Conservation (phyloP, 2,113 vertebrate species). For the Microtus montanus region DNA sequence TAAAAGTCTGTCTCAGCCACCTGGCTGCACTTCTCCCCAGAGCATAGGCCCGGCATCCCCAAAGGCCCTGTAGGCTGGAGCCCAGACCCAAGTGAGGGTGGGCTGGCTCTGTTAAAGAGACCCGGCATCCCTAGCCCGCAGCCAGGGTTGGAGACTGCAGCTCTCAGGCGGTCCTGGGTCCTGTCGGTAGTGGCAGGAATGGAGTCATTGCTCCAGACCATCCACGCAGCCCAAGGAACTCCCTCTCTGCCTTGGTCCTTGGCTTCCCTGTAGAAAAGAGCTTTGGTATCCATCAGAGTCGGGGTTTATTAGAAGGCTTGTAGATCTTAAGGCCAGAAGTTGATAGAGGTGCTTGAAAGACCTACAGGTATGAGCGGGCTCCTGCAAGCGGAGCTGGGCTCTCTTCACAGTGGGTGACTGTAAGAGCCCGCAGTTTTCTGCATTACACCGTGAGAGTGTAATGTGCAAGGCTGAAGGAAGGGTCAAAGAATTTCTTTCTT, state of each 20-base stretch:
- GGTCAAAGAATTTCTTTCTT: background rate
- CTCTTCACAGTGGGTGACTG: background rate
- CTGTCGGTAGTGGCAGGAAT: background rate
- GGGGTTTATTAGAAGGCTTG: too few relatives aligned
- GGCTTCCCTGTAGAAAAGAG: too few relatives aligned
- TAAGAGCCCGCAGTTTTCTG: background rate
- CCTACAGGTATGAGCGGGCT: background rate
- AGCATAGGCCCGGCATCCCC: background rate
- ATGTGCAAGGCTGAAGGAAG: background rate
- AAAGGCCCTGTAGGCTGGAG: background rate
- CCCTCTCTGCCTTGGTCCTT: background rate
- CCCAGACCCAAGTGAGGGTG: background rate
- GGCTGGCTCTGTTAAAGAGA: background rate
- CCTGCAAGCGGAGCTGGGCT: background rate
- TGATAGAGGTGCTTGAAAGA: too few relatives aligned
- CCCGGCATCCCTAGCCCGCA: accelerated
- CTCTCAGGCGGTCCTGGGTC: background rate
- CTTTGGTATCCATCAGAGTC: background rate
- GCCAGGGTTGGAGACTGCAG: background rate
- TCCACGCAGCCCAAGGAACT: background rate
- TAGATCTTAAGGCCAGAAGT: background rate
- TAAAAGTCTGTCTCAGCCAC: background rate
- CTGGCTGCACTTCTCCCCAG: accelerated
- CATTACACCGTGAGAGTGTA: background rate
- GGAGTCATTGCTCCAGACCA: background rate